phyloP scores from a whole-genome alignment of 2,113 vertebrate genomes.

The Climacteris rufus region DNA sequence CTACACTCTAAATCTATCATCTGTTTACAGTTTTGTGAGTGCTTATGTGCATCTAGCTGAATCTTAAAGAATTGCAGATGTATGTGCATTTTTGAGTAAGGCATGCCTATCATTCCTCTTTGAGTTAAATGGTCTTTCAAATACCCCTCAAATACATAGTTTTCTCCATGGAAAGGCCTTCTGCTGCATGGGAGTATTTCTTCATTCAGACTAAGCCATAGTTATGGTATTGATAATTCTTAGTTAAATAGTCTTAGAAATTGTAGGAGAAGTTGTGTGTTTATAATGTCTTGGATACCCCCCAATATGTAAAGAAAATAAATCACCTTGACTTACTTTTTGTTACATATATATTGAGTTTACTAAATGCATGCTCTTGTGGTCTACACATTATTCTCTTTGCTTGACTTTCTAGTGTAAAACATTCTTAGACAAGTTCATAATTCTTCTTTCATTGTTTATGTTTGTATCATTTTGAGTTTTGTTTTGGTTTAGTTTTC shows the following conservation, averaged over 20 bases:
- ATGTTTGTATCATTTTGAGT: background rate
- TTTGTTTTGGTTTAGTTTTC: background rate
- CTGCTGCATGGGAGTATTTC: background rate
- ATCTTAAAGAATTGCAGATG: slow-evolving; percentile 21
- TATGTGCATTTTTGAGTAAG: background rate
- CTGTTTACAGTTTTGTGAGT: slow-evolving; percentile 17
- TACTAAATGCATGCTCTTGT: background rate
- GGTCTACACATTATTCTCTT: background rate
- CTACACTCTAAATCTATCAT: slow-evolving; percentile 14
- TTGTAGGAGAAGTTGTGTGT: background rate
- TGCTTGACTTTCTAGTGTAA: background rate
- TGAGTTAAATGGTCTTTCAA: background rate
- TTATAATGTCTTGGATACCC: background rate
- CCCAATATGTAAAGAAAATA: background rate
- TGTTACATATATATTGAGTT: background rate
- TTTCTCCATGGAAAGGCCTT: background rate
- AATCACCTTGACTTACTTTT: background rate
- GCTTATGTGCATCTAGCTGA: background rate
- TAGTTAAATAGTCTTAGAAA: background rate
- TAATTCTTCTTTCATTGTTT: background rate
- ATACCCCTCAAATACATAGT: background rate
- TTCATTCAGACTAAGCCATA: background rate
- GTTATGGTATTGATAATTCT: background rate
- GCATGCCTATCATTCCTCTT: background rate
- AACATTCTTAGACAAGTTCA: background rate